Base-by-base conservation (phyloP, 2,888 invertebrate species). In the Ligdia adustata region DNA sequence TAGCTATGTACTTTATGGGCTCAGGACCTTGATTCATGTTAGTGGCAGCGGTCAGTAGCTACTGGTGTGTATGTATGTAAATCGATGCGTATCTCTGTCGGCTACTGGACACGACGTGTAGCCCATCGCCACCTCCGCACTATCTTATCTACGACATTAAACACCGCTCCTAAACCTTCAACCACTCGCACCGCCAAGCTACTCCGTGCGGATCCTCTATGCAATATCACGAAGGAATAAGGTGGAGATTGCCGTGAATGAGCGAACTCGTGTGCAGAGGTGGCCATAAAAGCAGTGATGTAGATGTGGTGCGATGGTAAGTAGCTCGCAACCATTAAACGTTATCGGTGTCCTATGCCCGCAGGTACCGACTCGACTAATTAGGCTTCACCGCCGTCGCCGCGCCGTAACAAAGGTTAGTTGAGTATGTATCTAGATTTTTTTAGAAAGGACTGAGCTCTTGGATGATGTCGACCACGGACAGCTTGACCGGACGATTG, bases 71-170 rank as follows among this genome's bases (percentile, higher is more conserved):
- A n/a, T n/a, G n/a, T n/a, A n/a, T n/a, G n/a, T n/a, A n/a, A n/a
- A n/a, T n/a, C n/a, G n/a, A n/a, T n/a, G n/a, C n/a, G n/a, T n/a
- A n/a, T n/a, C n/a, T n/a, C n/a, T n/a, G n/a, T n/a, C 41, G 35
- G 52, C 64, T 44, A 31, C 53, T 49, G 52, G 51, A 38, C 45
- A 15, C 55, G 32, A 39, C 47, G 51, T 29, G 58, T 41, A 27
- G 45, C 39, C 53, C 57, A 45, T 52, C 56, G 55, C 56, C 67
- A 64, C 64, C 60, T 63, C 41, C 40, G 37, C 40, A 42, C 52
- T 74, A 76, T 80, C 81, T 82, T 77, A 81, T 77, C 80, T 64
- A 60, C 52, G 57, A 79, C 76, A 77, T 68, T 66, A 71, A 73
- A 69, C 60, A 55, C 57, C 63, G 65, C 72, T 71, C 60, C 59